A percentile compares a stretch with the other conserved stretches of the same genome.
phyloP scores from a whole-genome alignment of 2,888 invertebrate genomes.

The Andricus curvator region DNA sequence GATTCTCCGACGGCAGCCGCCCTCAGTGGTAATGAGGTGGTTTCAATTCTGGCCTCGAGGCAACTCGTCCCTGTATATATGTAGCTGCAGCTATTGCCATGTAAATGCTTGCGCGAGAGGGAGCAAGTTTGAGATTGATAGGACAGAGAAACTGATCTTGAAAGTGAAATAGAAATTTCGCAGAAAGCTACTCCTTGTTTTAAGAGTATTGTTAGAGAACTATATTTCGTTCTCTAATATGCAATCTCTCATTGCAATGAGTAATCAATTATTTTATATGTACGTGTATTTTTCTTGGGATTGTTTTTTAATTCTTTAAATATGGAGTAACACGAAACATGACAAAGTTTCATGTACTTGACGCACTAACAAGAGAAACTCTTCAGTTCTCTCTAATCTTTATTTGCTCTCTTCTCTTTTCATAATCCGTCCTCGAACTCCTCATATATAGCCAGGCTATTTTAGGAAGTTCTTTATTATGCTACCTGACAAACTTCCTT shows the following conservation, averaged over 20 bases:
- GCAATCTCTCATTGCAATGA: neutral
- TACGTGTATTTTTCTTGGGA: too few species aligned
- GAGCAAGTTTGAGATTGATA: conserved; percentile 67
- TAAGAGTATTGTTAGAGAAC: too few species aligned
- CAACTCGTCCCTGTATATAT: conserved; percentile 60
- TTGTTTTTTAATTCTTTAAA: too few species aligned
- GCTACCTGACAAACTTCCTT: neutral
- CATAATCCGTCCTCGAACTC: neutral
- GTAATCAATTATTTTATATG: neutral
- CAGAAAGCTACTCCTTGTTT: neutral
- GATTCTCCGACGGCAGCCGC: conserved; percentile 73
- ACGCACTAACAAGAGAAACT: neutral
- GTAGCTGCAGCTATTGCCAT: conserved; percentile 69
- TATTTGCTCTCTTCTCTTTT: neutral
- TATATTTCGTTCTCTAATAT: neutral
- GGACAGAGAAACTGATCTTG: conserved; percentile 18
- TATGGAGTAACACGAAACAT: neutral
- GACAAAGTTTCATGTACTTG: too few species aligned
- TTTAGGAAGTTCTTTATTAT: neutral
- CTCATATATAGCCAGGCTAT: neutral
- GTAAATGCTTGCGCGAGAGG: conserved; percentile 68
- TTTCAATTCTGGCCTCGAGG: conserved; percentile 77
- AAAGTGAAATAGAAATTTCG: neutral
- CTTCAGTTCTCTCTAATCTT: neutral
- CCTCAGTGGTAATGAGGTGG: conserved; percentile 75